A percentile compares a stretch with the other conserved stretches of the same genome.
Conservation (phyloP, 2,113 vertebrate genomes). For the Chauna torquata region DNA sequence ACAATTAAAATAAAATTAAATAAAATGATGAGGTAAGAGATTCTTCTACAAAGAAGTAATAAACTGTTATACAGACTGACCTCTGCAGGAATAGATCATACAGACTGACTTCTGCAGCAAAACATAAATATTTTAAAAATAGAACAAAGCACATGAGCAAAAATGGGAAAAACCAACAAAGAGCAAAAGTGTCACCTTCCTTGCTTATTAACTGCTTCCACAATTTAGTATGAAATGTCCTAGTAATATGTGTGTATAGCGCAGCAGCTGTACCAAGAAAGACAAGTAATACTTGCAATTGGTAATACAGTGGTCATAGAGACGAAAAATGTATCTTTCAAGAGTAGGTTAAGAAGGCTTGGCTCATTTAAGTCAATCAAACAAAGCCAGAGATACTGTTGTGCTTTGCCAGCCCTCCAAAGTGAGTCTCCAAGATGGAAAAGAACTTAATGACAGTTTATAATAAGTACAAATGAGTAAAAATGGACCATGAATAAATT, state of each 20-base stretch:
- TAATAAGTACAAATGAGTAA: not conserved
- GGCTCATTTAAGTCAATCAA: not conserved
- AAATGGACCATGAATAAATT: not conserved
- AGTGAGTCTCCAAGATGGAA: not conserved
- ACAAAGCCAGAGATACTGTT: not conserved
- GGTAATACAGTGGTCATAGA: not conserved
- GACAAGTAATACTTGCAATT: not conserved
- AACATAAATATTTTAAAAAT: not conserved
- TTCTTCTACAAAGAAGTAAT: not conserved
- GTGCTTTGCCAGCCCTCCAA: not conserved
- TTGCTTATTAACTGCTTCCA: not conserved
- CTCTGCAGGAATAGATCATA: not conserved
- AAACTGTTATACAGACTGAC: not conserved
- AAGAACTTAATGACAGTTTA: not conserved
- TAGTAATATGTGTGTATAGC: not conserved
- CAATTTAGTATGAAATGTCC: not conserved
- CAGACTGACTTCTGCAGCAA: not conserved
- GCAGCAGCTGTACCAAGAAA: not conserved
- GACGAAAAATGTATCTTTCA: not conserved
- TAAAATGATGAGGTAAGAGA: not conserved
- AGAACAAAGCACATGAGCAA: not conserved
- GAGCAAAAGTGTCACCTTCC: not conserved
- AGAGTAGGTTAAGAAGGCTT: not conserved
- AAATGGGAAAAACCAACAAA: not conserved
- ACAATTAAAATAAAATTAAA: not conserved